These are phyloP conservation scores for Caradrina clavipalpis DNA, from an alignment of 2,888 invertebrate genomes.

Conservation along the genomic window DNA sequence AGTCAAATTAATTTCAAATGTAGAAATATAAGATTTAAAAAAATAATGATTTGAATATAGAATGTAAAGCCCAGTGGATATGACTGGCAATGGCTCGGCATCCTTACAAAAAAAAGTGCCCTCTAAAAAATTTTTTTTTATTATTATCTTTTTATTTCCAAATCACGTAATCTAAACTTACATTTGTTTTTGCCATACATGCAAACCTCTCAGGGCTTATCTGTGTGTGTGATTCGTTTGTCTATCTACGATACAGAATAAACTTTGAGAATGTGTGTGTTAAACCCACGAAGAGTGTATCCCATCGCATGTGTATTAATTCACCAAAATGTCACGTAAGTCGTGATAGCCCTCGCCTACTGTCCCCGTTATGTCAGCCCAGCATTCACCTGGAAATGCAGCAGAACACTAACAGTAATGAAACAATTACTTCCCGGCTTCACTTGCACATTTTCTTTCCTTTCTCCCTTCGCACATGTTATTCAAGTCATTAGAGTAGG, in stretches of 20 bases:
- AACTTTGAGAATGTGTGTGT: too few species aligned
- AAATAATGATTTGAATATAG: too few species aligned
- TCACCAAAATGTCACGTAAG: slow-evolving; percentile 30
- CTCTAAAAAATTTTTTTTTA: too few species aligned
- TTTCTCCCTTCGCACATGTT: slow-evolving; percentile 57
- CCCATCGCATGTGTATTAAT: not conserved
- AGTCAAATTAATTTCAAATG: not conserved
- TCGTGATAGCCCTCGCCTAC: slow-evolving; percentile 7
- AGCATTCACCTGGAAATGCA: slow-evolving; percentile 60
- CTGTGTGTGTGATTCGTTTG: not conserved
- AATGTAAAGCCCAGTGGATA: too few species aligned
- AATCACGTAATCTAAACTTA: too few species aligned
- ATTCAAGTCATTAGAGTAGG: slow-evolving; percentile 34
- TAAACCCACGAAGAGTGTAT: too few species aligned
- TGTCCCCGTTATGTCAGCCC: slow-evolving; percentile 48
- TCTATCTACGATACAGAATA: not conserved
- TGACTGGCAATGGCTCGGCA: too few species aligned
- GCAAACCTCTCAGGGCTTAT: too few species aligned
- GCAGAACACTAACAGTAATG: slow-evolving; percentile 40
- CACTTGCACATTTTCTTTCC: slow-evolving; percentile 57
- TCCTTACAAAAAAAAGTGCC: too few species aligned
- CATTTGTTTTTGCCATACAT: too few species aligned
- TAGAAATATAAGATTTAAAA: not conserved
- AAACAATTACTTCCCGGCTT: slow-evolving; percentile 60
- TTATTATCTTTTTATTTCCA: too few species aligned